Percentiles rank a stretch among this genome's conserved stretches.
These are phyloP conservation scores for Hipparchia semele DNA, from an alignment of 2,888 invertebrate species.

Conservation along the genomic window DNA sequence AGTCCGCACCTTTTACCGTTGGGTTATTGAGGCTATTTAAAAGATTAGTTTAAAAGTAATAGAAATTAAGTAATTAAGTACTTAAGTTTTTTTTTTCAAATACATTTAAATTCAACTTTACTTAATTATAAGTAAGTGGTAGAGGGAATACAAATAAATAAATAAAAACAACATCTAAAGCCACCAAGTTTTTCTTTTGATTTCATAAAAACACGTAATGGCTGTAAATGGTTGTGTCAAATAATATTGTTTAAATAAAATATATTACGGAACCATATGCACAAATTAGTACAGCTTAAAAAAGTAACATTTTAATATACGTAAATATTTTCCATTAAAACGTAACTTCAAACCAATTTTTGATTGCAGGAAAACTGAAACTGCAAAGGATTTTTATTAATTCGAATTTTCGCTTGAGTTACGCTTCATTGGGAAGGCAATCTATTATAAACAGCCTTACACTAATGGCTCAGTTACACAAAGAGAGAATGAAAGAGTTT, in stretches of 20 bases:
- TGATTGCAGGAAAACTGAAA: background rate
- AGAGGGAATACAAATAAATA: background rate
- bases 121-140: no score
- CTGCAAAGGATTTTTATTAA: background rate
- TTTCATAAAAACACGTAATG: background rate
- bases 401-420: background rate
- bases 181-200: conserved; percentile 11
- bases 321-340: conserved; percentile 13
- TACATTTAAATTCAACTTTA: no score
- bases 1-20: no score
- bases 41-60: no score
- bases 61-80: no score
- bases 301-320: conserved; percentile 26
- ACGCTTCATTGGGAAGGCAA: conserved; percentile 8
- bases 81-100: background rate
- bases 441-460: conserved; percentile 6
- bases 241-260: conserved; percentile 59
- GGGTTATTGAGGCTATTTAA: no score
- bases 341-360: conserved; percentile 13
- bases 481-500: no score
- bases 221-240: conserved; percentile 33
- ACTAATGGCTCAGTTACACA: background rate
- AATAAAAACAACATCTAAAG: conserved; percentile 16
- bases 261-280: conserved; percentile 70
- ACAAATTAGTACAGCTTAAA: conserved; percentile 58